Percentiles rank a stretch among this genome's conserved stretches.
Conservation (phyloP, 2,797 vertebrate genomes). For the Micrastur ruficollis region DNA sequence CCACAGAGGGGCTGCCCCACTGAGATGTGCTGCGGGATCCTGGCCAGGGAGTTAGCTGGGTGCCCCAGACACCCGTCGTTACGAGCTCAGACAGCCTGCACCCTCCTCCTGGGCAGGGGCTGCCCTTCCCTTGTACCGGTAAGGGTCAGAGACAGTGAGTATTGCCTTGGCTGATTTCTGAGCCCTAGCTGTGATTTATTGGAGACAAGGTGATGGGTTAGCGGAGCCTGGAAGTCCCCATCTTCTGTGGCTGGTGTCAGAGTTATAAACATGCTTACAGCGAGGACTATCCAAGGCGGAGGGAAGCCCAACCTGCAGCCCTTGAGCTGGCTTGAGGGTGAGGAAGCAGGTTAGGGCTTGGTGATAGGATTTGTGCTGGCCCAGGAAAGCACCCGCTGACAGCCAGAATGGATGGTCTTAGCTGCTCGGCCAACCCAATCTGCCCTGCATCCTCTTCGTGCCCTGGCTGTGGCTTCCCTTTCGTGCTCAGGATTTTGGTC, state of each 20-base stretch:
- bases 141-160: not conserved
- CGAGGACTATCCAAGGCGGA: not conserved
- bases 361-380: rapidly evolving
- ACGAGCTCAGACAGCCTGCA: not conserved
- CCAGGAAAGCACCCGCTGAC: not conserved
- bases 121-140: not conserved
- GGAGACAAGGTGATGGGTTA: not conserved
- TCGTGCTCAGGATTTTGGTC: not conserved
- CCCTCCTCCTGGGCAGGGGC: not conserved
- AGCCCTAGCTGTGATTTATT: not conserved
- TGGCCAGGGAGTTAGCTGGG: not conserved
- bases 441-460: not conserved
- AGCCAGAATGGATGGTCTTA: not conserved
- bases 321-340: not conserved
- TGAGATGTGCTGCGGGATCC: not conserved
- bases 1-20: rapidly evolving
- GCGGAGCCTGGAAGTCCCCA: not conserved
- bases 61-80: not conserved
- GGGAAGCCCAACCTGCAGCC: not conserved
- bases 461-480: not conserved
- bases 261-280: not conserved
- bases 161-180: not conserved
- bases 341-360: not conserved
- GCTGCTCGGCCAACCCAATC: not conserved
- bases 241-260: not conserved